phyloP scores from a whole-genome alignment of 2,113 vertebrate species.

The Zosterops pallidus region DNA sequence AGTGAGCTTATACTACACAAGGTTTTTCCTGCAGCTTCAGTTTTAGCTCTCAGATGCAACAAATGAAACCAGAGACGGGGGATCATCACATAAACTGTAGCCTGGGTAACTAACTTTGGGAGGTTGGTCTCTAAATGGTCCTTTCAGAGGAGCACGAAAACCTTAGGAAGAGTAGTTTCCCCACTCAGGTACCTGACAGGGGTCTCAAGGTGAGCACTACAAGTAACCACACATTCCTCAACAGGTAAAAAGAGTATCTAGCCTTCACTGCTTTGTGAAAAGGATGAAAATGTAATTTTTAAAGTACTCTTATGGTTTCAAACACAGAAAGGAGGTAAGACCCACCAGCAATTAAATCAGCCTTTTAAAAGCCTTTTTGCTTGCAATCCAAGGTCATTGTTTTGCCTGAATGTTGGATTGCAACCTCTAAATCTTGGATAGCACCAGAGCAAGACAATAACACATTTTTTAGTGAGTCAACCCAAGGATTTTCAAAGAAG shows the following conservation, averaged over 20 bases:
- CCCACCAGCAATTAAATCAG: background rate
- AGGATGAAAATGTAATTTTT: background rate
- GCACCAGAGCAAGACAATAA: background rate
- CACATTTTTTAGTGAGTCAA: background rate
- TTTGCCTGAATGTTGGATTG: background rate
- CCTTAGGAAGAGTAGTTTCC: background rate
- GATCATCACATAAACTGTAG: background rate
- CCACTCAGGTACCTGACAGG: too few relatives aligned
- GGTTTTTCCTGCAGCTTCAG: background rate
- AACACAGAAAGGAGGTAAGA: background rate
- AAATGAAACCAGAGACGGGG: accelerated
- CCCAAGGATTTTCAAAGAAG: background rate
- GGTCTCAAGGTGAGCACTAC: background rate
- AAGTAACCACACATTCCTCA: background rate
- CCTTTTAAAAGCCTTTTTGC: background rate
- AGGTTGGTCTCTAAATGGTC: background rate
- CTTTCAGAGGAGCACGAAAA: background rate
- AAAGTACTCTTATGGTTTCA: background rate
- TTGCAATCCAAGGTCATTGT: background rate
- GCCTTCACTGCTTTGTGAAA: background rate
- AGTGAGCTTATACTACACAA: background rate
- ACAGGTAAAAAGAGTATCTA: background rate
- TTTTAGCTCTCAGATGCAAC: background rate
- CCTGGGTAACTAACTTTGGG: background rate
- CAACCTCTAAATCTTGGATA: background rate